A percentile compares a stretch with the other conserved stretches of the same genome.
These are phyloP conservation scores for Anthrax anthrax DNA, from an alignment of 2,888 invertebrate species.

Conservation along the genomic window DNA sequence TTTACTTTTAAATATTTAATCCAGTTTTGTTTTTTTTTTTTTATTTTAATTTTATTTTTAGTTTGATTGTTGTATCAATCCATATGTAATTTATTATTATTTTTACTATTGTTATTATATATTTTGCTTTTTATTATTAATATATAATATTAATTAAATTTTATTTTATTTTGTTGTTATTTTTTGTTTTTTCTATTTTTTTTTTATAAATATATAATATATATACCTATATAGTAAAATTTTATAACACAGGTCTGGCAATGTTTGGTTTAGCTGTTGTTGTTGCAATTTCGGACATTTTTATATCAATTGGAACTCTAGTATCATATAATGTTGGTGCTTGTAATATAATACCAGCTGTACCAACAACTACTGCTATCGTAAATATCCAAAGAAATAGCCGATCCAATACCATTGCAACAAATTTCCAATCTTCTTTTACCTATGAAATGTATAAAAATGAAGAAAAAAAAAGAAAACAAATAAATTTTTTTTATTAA, in stretches of 20 bases:
- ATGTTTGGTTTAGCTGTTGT: conserved; percentile 69
- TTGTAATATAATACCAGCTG: conserved; percentile 85
- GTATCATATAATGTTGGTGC: conserved; percentile 91
- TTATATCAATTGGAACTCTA: conserved; percentile 73
- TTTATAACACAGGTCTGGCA: conserved; percentile 34
- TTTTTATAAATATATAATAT: not conserved
- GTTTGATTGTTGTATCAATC: no score
- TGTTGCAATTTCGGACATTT: conserved; percentile 77
- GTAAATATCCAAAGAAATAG: conserved; percentile 97
- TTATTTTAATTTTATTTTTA: no score
- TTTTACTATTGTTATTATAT: no score
- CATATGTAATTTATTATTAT: no score
- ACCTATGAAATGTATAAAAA: conserved; percentile 43
- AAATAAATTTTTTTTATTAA: no score
- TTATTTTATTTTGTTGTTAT: not conserved
- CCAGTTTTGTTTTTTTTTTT: no score
- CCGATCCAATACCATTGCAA: conserved; percentile 93
- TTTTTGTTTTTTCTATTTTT: not conserved
- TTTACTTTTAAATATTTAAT: no score
- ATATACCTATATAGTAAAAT: not conserved
- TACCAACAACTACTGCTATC: conserved; percentile 84
- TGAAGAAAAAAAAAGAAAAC: conserved; percentile 2
- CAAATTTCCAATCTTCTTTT: conserved; percentile 98
- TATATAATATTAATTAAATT: conserved; percentile 4
- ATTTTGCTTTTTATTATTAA: not conserved